Base-by-base conservation (phyloP, 2,113 vertebrate genomes). In the Cyphomyrus discorhynchus region DNA sequence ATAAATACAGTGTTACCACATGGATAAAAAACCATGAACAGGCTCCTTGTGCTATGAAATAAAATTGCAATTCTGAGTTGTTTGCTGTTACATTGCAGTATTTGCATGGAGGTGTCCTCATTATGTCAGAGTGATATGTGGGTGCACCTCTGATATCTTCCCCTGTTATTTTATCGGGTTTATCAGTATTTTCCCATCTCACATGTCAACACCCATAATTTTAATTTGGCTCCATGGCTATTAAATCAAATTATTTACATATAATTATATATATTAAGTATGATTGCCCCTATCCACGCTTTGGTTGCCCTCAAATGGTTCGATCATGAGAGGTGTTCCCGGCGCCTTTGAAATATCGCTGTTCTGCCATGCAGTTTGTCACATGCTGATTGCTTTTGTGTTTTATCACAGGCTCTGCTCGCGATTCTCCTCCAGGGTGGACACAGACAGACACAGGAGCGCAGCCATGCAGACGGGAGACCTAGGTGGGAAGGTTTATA, bases 401-500 rank as follows among this genome's bases (percentile, higher is more conserved):
- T 92, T 92, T 85, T 93, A 74, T 91, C 90, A 93, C 52, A 5
- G 24, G 91, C 89, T 89, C 1, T 92, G 92, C 92, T 92, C 92
- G 92, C 90, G 91, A 89, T 93, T 91, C 90, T 84, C 93, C 93
- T 93, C 92, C 82, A 88, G 90, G 92, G 92, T 90, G 93, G 86
- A 89, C 91, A 89, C 91, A 89, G 77, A 77, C n/a, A 19, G 92
- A 86, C 82, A 35, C 89, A 77, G 62, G 50, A 66, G 92, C 91
- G 90, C 45, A 84, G 91, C 90, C 92, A 93, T 93, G 92, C 92
- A 91, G 94, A 93, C 95, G 94, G 94, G 93, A 95, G 93, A 95
- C 92, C 92, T 90, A 93, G 93, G 91, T 92, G 83, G 88, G 58
- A 90, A 93, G 94, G 91, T 94, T 95, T 94, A 95, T 94, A 95